Evolutionary conservation across 30 jellyfish, hydroid and myxozoan species (phyloP), one percentile per base, ranked within the genome.

Genomic region (Pelagia noctiluca): DNA sequence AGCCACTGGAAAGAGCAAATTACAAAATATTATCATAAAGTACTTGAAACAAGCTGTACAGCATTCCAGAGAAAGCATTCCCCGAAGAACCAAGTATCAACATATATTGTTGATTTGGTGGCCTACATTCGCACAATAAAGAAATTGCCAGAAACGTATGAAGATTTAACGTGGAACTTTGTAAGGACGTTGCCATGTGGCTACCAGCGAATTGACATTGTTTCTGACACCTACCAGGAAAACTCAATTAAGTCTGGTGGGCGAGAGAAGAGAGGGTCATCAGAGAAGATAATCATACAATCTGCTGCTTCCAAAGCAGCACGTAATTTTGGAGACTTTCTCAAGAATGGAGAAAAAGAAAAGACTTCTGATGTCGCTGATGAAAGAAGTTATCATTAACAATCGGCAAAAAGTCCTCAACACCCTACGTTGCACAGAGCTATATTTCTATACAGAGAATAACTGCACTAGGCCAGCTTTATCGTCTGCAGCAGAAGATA

Each of bases 261-360:
- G 34, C 60, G 85, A 47, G 34, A 30, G 10, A 48, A 75, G 26
- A 16, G 87, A 7, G 87, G 87, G 16, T 10, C 60, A 50, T 26
- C 88, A 13, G 88, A 78, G 76, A 65, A 64, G 35, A 74, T 78
- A 8, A 63, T 66, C 73, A 64, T 78, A 12, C 88, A 77, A 22
- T 78, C 89, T 18, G 89, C 89, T 4, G 29, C 7, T 7, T 78
- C 78, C 28, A 76, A 24, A 76, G 37, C 32, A 5, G 88, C 89
- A 8, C 90, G 89, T 21, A 74, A 78, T 31, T 78, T 78, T 31
- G 10, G 29, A 16, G 89, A 35, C 24, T 78, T 78, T 57, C 12
- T 78, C 79, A 78, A 67, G 89, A 78, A 29, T 28, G 90, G 88
- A 53, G 88, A 48, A 52, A 76, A 76, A 87, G 30, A 76, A 35